Evolutionary conservation across 2,113 vertebrate genomes (phyloP).

Genomic region (Cranoglanis bouderius): DNA sequence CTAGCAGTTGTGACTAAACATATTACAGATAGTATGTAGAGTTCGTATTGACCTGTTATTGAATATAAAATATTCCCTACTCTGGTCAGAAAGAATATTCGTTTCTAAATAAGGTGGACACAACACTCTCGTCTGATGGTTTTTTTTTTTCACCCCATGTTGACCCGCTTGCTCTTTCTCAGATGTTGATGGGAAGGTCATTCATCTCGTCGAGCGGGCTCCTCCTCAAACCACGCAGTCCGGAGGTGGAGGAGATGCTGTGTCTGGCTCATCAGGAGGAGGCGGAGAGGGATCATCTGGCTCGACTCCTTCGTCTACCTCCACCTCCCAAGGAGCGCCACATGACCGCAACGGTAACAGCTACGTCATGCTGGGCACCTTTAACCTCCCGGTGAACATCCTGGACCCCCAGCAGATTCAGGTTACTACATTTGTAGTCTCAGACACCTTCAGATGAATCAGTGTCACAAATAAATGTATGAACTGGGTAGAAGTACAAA

Average conservation of each 20-base stretch:
- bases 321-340: constrained; percentile 72
- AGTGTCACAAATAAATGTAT: background rate
- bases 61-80: background rate
- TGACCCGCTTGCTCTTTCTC: constrained; percentile 19
- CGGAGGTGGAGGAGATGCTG: constrained; percentile 74
- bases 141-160: background rate
- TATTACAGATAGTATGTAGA: background rate
- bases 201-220: constrained; percentile 88
- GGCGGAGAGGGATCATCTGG: constrained; percentile 58
- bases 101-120: background rate
- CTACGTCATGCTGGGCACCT: constrained; percentile 92
- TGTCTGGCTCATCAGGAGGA: constrained; percentile 55
- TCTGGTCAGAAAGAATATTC: background rate
- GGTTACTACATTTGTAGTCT: constrained; percentile 56
- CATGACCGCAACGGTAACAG: constrained; percentile 91
- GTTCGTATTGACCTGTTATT: background rate
- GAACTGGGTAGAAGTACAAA: background rate
- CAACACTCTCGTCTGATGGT: background rate
- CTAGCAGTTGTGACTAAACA: background rate
- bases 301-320: constrained; percentile 72
- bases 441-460: background rate
- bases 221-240: constrained; percentile 84
- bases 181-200: constrained; percentile 92
- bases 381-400: constrained; percentile 89
- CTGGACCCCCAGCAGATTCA: constrained; percentile 81